Percentiles rank a stretch among this genome's conserved stretches.
These are phyloP conservation scores for Exocentrus adspersus DNA, from an alignment of 2,888 invertebrate species.

Conservation along the genomic window DNA sequence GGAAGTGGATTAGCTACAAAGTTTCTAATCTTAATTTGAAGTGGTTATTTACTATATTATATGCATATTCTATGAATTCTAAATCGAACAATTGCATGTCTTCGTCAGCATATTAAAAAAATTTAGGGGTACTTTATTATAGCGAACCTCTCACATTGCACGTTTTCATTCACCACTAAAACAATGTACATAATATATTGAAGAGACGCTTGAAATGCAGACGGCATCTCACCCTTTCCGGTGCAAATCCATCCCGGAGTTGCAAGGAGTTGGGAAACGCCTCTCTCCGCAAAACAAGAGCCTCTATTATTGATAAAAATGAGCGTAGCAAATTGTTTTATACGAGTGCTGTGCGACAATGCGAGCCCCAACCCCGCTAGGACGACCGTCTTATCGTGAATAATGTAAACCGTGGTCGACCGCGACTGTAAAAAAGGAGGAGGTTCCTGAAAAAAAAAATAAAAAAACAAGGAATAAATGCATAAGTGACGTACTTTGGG, in stretches of 20 bases:
- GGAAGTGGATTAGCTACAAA: no score
- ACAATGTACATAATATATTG: constrained; percentile 35
- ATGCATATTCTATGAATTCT: no score
- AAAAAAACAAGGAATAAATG: no score
- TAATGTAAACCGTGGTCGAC: constrained; percentile 52
- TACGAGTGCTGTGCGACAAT: constrained; percentile 59
- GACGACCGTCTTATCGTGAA: constrained; percentile 56
- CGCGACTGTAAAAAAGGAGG: constrained; percentile 33
- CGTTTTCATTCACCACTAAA: constrained; percentile 13
- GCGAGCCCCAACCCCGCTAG: constrained; percentile 38
- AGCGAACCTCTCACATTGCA: neutral
- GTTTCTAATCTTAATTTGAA: no score
- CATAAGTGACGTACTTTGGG: no score
- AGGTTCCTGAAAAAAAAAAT: neutral
- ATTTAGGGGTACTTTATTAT: neutral
- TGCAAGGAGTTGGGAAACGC: constrained; percentile 23
- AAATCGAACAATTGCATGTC: neutral
- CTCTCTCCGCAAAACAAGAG: constrained; percentile 51
- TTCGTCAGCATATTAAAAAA: neutral
- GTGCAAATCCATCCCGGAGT: constrained; percentile 46
- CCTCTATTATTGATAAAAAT: constrained; percentile 63
- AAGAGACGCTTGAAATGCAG: constrained; percentile 51
- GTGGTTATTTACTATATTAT: no score
- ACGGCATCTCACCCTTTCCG: constrained; percentile 43
- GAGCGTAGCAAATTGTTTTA: constrained; percentile 62